Base-by-base conservation (phyloP, 2,113 vertebrate genomes). In the Dinomys branickii region DNA sequence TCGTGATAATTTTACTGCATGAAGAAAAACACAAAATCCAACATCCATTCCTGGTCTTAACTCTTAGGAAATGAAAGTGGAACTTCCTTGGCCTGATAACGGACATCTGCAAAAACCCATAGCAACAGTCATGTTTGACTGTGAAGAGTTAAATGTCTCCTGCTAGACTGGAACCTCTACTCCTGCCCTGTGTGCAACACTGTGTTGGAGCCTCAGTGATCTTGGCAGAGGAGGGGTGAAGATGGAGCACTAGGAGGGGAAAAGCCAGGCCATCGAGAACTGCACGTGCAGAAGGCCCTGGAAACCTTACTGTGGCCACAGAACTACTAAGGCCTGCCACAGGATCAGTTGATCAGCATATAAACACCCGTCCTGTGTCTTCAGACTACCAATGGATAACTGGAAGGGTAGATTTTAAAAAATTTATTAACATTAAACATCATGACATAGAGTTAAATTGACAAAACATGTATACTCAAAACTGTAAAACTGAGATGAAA, bases 341-440 rank as follows among this genome's bases (percentile, higher is more conserved):
- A 30, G 58, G n/a, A 24, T 54, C 50, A 26, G 7, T 19, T 19
- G 65, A n/a, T 19, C 6, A 30, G 65, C 35, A 58, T 0, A 44
- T 11, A 77, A 13, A 90, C 50, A 12, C 8, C 50, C 13, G 0
- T 38, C 26, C 1, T 26, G 7, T 38, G 26, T 71, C 47, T 56
- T 4, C 19, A 35, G 2, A 73, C 11, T 12, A 41, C 67, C n/a
- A 12, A 16, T 0, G 41, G n/a, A 52, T 14, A 26, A 9, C 0
- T 14, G 11, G 22, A 12, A 44, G 50, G 47, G 10, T 5, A 12
- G 14, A 47, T n/a, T 75, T 75, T 75, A 6, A 52, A 90, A 58
- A 20, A 65, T 35, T 26, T 35, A 24, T 19, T 26, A 63, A 30
- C n/a, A 20, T 30, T 50, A 20, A 88, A 38, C 33, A 56, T 67